These are phyloP conservation scores for Delichon dasypus DNA, from an alignment of 2,797 vertebrate species.

Conservation along the genomic window DNA sequence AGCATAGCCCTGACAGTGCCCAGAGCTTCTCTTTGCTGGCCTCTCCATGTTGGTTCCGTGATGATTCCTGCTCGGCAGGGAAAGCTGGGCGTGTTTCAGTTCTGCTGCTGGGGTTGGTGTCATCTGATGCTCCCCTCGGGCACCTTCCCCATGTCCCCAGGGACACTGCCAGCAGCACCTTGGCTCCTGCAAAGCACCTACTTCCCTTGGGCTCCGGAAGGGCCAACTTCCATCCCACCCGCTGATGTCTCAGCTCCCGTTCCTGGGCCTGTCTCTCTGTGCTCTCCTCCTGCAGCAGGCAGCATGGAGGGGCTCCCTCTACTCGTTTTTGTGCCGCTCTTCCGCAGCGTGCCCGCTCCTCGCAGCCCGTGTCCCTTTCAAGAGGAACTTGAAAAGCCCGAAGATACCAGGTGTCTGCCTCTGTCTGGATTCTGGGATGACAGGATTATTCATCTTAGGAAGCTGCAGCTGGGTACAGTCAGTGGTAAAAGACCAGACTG, in stretches of 20 bases:
- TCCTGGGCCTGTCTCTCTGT: background rate
- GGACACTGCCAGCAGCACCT: accelerated
- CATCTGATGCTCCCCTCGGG: background rate
- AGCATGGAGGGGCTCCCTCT: accelerated
- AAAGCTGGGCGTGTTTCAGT: background rate
- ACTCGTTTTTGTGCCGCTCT: background rate
- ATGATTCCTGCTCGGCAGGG: background rate
- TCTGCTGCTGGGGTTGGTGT: background rate
- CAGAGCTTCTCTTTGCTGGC: background rate
- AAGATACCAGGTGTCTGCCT: background rate
- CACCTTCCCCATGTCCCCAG: accelerated
- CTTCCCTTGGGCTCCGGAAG: background rate
- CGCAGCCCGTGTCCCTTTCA: background rate
- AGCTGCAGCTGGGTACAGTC: slow-evolving; percentile 26
- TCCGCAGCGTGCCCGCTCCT: background rate
- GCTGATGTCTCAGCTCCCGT: accelerated
- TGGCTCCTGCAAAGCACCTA: background rate
- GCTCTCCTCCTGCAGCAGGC: background rate
- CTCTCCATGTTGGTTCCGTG: accelerated
- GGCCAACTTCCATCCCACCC: background rate
- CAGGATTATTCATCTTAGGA: slow-evolving; percentile 15
- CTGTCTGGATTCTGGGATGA: background rate
- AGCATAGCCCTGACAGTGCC: background rate
- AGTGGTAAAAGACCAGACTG: background rate
- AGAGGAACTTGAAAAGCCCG: background rate